A percentile compares a stretch with the other conserved stretches of the same genome.
phyloP scores from a whole-genome alignment of 2,888 invertebrate species.

The Drosophila testacea region DNA sequence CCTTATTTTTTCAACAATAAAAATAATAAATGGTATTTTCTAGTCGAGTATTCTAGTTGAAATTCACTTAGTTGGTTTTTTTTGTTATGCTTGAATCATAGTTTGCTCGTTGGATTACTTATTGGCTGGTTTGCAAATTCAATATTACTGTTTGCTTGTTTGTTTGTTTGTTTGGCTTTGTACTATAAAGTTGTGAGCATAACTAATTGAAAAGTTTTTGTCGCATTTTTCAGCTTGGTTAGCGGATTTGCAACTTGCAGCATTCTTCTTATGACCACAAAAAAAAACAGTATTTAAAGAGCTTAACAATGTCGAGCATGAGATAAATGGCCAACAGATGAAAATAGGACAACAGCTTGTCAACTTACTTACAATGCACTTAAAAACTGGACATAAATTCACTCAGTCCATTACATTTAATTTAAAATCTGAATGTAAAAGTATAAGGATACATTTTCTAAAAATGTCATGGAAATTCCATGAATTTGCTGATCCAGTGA shows the following conservation, averaged over 20 bases:
- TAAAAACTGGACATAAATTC: neutral
- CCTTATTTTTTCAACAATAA: neutral
- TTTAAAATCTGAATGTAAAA: too few species aligned
- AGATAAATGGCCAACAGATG: neutral
- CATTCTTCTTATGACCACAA: conserved; percentile 14
- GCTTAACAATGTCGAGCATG: neutral
- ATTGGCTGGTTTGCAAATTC: conserved; percentile 71
- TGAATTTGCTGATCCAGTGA: too few species aligned
- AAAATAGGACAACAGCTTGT: neutral
- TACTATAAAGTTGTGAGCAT: conserved; percentile 77
- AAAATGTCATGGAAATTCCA: too few species aligned
- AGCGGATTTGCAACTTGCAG: conserved; percentile 49
- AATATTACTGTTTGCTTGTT: conserved; percentile 36
- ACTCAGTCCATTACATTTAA: neutral
- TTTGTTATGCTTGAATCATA: conserved; percentile 7
- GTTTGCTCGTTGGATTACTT: conserved; percentile 62
- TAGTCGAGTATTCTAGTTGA: neutral
- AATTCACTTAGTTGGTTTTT: conserved; percentile 8
- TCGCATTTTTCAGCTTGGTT: conserved; percentile 53
- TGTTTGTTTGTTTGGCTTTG: conserved; percentile 54
- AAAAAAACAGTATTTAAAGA: conserved; percentile 7
- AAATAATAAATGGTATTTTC: conserved; percentile 7
- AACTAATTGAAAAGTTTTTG: conserved; percentile 78
- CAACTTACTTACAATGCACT: neutral
- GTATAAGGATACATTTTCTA: too few species aligned